Conservation (phyloP, 2,888 invertebrate genomes). For the Trachelus stipa region DNA sequence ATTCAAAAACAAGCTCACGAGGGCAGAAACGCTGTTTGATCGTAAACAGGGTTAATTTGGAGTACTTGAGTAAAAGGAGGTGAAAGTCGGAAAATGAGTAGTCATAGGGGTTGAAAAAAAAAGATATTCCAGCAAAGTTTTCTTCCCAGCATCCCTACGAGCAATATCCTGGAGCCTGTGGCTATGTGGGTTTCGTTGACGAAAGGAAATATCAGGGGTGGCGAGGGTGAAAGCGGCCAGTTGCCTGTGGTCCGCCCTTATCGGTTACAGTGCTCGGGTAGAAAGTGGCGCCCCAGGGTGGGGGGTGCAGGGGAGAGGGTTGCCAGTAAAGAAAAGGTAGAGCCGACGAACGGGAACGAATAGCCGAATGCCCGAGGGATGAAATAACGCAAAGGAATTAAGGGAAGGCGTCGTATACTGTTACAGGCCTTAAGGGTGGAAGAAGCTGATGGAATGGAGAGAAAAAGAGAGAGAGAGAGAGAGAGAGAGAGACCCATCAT, state of each 20-base stretch:
- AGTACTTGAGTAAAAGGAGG: too few relatives aligned
- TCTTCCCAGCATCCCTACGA: background rate
- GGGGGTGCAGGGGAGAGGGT: too few relatives aligned
- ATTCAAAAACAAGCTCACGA: too few relatives aligned
- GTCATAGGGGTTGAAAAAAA: background rate
- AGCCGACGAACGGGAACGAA: background rate
- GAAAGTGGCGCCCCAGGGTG: background rate
- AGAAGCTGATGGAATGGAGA: conserved; percentile 12
- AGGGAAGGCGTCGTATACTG: background rate
- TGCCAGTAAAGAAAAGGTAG: background rate
- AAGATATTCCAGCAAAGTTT: background rate
- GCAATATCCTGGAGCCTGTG: background rate
- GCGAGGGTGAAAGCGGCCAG: background rate
- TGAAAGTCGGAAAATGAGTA: too few relatives aligned
- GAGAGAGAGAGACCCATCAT: conserved; percentile 4
- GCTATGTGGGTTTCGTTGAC: background rate
- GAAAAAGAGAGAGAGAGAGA: conserved; percentile 3
- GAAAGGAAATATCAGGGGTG: background rate
- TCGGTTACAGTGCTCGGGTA: background rate
- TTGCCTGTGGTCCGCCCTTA: background rate
- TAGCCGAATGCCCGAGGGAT: background rate
- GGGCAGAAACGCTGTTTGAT: background rate
- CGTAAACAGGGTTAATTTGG: background rate
- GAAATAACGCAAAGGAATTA: background rate
- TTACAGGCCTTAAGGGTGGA: conserved; percentile 4